Percentiles rank a stretch among this genome's conserved stretches.
Conservation (phyloP, 2,888 invertebrate species). For the Rotaria socialis region DNA sequence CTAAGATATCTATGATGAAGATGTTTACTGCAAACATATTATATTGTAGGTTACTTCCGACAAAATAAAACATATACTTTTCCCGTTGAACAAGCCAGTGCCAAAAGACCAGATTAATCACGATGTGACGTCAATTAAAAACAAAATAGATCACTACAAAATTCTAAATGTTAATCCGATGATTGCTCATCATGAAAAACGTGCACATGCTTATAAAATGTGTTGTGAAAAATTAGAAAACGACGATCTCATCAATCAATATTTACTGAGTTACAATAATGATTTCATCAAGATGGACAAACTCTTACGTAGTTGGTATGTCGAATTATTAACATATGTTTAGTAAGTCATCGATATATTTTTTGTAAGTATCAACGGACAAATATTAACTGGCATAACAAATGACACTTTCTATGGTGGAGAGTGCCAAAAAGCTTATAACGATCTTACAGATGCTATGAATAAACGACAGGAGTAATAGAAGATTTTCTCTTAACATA, state of each 20-base stretch:
- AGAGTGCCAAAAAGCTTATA: too few relatives aligned
- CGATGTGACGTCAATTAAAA: background rate
- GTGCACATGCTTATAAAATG: background rate
- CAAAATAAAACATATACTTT: too few relatives aligned
- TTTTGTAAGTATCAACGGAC: background rate
- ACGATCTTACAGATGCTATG: too few relatives aligned
- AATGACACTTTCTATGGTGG: too few relatives aligned
- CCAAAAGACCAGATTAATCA: background rate
- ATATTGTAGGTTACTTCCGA: too few relatives aligned
- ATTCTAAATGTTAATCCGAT: background rate
- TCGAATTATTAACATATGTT: background rate
- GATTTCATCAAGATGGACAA: background rate
- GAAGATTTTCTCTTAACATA: too few relatives aligned
- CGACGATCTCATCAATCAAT: background rate
- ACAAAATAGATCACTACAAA: background rate
- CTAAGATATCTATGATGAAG: too few relatives aligned
- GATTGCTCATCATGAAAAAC: background rate
- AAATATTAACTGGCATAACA: background rate
- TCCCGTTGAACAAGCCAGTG: background rate
- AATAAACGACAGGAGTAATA: too few relatives aligned
- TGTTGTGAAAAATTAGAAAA: background rate
- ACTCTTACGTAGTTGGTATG: background rate
- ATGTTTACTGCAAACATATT: too few relatives aligned
- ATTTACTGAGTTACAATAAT: background rate
- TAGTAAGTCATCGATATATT: background rate